Conservation (phyloP, 2,113 vertebrate species). For the Piprites chloris region DNA sequence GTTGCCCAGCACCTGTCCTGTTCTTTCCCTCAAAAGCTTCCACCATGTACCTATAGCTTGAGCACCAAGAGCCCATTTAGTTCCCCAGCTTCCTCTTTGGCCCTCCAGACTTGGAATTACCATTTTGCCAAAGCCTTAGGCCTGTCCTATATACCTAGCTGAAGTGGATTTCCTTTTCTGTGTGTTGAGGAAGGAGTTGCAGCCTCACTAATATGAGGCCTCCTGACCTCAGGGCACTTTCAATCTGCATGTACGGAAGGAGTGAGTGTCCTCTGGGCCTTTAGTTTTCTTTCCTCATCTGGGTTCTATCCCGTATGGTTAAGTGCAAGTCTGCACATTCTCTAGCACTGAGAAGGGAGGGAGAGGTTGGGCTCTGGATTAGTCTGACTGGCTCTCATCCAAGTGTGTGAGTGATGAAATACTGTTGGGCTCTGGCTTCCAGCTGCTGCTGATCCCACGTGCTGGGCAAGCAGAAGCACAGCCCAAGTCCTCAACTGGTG, state of each 20-base stretch:
- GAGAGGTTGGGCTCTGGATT: slow-evolving; percentile 11
- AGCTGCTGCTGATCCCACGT: slow-evolving; percentile 27
- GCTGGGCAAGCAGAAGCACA: neutral
- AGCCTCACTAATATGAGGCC: neutral
- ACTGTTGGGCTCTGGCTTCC: slow-evolving; percentile 12
- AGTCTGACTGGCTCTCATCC: slow-evolving; percentile 27
- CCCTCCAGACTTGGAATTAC: neutral
- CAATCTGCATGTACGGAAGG: neutral
- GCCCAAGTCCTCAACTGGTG: neutral
- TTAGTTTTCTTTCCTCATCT: neutral
- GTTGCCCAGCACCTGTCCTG: neutral
- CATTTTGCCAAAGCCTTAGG: neutral
- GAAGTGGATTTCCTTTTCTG: neutral
- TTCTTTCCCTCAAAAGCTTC: neutral
- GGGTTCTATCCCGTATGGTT: neutral
- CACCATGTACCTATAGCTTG: neutral
- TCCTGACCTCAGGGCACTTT: neutral
- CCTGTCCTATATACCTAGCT: neutral
- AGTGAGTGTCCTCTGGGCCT: neutral
- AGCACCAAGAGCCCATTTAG: neutral
- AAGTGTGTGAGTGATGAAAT: slow-evolving; percentile 41
- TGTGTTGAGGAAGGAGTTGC: neutral
- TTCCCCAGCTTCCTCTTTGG: neutral
- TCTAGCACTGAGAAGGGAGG: slow-evolving; percentile 8
- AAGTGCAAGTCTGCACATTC: slow-evolving; percentile 49